Conservation (phyloP, 2,888 invertebrate genomes). For the Mimumesa dahlbomi region DNA sequence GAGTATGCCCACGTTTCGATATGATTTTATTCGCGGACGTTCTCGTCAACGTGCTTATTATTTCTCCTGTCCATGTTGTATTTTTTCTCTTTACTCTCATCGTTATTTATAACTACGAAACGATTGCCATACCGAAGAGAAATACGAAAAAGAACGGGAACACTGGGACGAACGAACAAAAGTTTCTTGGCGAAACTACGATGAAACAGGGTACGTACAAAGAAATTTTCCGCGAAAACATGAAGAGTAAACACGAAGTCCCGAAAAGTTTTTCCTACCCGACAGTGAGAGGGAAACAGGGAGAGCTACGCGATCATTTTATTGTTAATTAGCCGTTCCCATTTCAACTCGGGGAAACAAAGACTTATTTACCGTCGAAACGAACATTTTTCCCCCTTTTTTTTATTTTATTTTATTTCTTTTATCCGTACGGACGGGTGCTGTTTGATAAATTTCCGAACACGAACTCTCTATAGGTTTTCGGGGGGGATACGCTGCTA, state of each 20-base stretch:
- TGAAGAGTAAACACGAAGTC: constrained; percentile 56
- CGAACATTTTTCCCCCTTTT: background rate
- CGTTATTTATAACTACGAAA: background rate
- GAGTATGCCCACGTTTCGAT: no score
- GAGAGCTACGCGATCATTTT: constrained; percentile 48
- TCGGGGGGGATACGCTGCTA: constrained; percentile 21
- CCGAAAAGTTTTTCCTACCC: constrained; percentile 10
- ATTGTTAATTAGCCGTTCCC: constrained; percentile 43
- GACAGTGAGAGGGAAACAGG: constrained; percentile 11
- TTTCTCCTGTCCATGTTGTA: no score
- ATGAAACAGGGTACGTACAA: constrained; percentile 27
- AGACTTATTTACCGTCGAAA: constrained; percentile 51
- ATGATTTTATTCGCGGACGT: no score
- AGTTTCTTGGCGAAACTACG: constrained; percentile 18
- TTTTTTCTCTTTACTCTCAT: background rate
- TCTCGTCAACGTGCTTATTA: no score
- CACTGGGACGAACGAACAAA: constrained; percentile 4
- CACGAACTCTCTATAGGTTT: no score
- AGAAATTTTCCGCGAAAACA: constrained; percentile 44
- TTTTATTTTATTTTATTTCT: no score
- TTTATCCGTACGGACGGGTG: no score
- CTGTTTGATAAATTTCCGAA: no score
- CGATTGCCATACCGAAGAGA: background rate
- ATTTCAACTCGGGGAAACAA: constrained; percentile 18
- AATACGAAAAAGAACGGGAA: no score